phyloP scores from a whole-genome alignment of 2,113 vertebrate genomes.

The Sander lucioperca region DNA sequence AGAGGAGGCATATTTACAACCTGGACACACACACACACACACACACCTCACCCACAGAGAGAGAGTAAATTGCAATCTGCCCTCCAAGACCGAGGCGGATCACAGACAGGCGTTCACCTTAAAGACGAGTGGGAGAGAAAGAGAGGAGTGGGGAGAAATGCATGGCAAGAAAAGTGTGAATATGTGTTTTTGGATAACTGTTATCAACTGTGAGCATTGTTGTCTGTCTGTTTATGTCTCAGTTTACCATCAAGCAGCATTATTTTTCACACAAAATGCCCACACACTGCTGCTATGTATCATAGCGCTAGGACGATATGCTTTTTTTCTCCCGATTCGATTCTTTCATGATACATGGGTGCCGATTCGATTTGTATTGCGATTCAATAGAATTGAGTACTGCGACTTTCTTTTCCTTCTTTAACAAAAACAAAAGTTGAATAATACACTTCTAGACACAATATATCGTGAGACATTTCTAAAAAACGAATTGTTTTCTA shows the following conservation, averaged over 20 bases:
- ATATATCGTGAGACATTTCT: too few species aligned
- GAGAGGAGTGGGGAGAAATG: slow-evolving; percentile 28
- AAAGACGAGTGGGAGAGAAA: slow-evolving; percentile 68
- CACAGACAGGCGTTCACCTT: slow-evolving; percentile 69
- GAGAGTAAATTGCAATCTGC: slow-evolving; percentile 94
- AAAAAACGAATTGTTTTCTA: too few species aligned
- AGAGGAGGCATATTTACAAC: slow-evolving; percentile 97
- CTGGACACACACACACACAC: slow-evolving; percentile 92
- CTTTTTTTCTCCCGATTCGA: too few species aligned
- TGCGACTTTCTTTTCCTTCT: too few species aligned
- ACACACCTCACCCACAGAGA: slow-evolving; percentile 85
- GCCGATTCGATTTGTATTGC: too few species aligned
- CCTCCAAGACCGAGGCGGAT: slow-evolving; percentile 77
- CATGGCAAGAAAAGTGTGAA: slow-evolving; percentile 53
- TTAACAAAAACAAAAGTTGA: too few species aligned
- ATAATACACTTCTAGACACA: too few species aligned
- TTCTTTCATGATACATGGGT: too few species aligned
- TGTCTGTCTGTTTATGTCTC: not conserved
- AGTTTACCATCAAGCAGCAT: not conserved
- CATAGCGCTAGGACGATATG: too few species aligned
- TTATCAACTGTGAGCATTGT: slow-evolving; percentile 60
- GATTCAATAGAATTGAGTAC: too few species aligned
- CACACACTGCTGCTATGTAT: not conserved
- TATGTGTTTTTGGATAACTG: slow-evolving; percentile 45
- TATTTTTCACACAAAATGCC: slow-evolving; percentile 34